Evolutionary conservation across 2,888 invertebrate genomes (phyloP).

Genomic region (Machimus atricapillus): DNA sequence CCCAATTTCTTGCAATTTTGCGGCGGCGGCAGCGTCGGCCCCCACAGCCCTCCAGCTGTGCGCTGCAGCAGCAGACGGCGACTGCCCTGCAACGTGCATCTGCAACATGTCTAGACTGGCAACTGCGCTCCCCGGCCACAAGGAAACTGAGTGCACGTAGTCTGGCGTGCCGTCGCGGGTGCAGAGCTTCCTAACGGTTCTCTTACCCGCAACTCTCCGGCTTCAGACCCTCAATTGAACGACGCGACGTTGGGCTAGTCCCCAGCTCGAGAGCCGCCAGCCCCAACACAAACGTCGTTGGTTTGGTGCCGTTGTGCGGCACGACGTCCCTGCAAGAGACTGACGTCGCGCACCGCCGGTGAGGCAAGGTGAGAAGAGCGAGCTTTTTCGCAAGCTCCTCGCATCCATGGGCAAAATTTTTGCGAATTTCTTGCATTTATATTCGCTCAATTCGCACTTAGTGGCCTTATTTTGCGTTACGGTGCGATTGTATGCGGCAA

Average conservation of each 20-base stretch:
- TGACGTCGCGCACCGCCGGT: neutral
- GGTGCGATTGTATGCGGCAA: neutral
- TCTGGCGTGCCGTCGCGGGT: neutral
- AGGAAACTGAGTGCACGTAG: neutral
- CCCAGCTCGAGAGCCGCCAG: neutral
- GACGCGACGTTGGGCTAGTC: neutral
- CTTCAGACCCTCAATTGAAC: too few species aligned
- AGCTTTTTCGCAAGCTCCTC: conserved; percentile 15
- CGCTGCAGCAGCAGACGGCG: neutral
- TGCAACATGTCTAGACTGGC: conserved; percentile 24
- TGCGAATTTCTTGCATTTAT: conserved; percentile 27
- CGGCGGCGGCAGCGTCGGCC: neutral
- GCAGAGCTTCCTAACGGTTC: neutral
- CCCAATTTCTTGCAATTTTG: neutral
- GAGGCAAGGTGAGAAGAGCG: neutral
- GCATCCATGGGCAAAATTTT: neutral
- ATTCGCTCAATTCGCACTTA: neutral
- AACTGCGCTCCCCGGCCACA: neutral
- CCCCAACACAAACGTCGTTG: neutral
- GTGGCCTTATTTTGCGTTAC: neutral
- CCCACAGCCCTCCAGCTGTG: neutral
- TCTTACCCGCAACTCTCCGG: neutral
- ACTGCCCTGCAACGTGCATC: conserved; percentile 18
- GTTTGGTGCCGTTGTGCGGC: neutral
- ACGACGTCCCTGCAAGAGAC: neutral